phyloP scores from a whole-genome alignment of 2,113 vertebrate species.

The Pygoscelis adeliae region DNA sequence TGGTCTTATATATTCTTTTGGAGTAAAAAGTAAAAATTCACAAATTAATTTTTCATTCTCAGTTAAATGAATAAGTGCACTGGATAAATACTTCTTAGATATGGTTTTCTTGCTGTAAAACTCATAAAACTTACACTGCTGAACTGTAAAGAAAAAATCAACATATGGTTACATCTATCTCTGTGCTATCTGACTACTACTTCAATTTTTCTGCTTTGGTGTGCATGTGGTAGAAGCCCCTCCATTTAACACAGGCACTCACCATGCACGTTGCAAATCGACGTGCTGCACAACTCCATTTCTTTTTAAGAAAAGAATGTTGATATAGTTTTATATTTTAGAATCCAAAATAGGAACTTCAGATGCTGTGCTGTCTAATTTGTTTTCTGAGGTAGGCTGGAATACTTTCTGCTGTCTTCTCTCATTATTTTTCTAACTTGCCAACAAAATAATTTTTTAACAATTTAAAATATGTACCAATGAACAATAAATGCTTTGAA shows the following conservation, averaged over 20 bases:
- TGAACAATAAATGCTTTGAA: not conserved
- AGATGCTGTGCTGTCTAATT: not conserved
- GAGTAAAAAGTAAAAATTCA: not conserved
- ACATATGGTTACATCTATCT: not conserved
- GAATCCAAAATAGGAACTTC: not conserved
- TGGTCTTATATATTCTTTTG: not conserved
- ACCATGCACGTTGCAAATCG: not conserved
- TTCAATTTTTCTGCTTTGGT: not conserved
- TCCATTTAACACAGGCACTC: not conserved
- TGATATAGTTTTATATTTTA: not conserved
- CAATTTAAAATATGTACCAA: not conserved
- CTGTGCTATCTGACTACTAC: not conserved
- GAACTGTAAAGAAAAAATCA: not conserved
- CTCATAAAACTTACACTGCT: not conserved
- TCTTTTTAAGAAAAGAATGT: not conserved
- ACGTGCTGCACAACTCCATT: not conserved
- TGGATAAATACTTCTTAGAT: not conserved
- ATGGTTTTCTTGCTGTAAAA: not conserved
- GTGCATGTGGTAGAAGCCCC: not conserved
- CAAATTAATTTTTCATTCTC: not conserved
- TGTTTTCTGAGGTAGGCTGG: not conserved
- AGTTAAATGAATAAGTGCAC: not conserved
- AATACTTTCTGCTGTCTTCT: not conserved
- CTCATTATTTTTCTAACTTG: not conserved
- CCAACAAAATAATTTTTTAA: conserved; percentile 6